A percentile compares a stretch with the other conserved stretches of the same genome.
phyloP scores from a whole-genome alignment of 2,888 invertebrate species.

The Mycogona germanica region DNA sequence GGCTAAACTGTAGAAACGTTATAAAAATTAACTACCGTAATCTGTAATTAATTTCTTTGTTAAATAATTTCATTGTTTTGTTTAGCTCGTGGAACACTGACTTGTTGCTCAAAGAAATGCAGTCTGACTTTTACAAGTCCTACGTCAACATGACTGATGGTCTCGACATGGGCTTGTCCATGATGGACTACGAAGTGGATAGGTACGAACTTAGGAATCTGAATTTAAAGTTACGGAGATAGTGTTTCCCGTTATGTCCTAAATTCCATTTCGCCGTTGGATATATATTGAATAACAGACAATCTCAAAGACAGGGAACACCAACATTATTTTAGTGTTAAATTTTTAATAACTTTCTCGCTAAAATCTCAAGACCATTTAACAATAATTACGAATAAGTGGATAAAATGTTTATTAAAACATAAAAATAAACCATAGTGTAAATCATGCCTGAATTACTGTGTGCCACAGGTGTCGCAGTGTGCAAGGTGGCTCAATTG shows the following conservation, averaged over 20 bases:
- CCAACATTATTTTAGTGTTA: not conserved
- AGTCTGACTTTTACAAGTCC: conserved; percentile 4
- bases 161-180: not conserved
- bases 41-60: too few relatives aligned
- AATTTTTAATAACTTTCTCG: not conserved
- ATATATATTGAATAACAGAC: too few relatives aligned
- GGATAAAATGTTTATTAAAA: too few relatives aligned
- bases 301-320: too few relatives aligned
- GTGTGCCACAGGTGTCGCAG: too few relatives aligned
- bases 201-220: not conserved
- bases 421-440: too few relatives aligned
- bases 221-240: not conserved
- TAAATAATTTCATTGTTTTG: conserved; percentile 9
- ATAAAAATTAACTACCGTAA: too few relatives aligned
- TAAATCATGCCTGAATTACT: too few relatives aligned
- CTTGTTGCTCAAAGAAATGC: conserved; percentile 16
- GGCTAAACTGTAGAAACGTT: too few relatives aligned
- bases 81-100: conserved; percentile 20
- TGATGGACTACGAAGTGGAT: not conserved
- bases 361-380: too few relatives aligned
- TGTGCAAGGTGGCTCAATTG: not conserved
- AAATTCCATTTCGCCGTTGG: too few relatives aligned
- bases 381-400: too few relatives aligned
- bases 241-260: not conserved
- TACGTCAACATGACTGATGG: not conserved